These are phyloP conservation scores for Mythimna impura DNA, from an alignment of 2,888 invertebrate genomes.

Conservation along the genomic window DNA sequence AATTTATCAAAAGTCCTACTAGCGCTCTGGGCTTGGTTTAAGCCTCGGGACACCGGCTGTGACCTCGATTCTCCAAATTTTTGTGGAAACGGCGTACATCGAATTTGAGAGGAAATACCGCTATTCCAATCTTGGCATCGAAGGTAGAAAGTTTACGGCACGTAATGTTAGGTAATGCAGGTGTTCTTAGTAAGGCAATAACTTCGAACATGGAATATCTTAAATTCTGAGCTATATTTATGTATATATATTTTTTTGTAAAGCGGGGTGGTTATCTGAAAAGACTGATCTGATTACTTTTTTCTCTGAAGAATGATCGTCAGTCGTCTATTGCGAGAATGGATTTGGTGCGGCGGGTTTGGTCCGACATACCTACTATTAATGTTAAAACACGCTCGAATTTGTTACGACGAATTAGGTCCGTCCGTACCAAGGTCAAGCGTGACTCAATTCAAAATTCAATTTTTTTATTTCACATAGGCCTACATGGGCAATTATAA, in stretches of 20 bases:
- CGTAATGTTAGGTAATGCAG: background rate
- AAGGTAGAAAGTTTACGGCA: background rate
- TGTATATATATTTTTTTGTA: background rate
- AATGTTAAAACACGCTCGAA: no score
- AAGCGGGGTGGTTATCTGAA: background rate
- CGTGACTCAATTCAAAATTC: no score
- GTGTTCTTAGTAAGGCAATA: background rate
- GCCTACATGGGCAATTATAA: no score
- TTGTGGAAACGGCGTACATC: background rate
- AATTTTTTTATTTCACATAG: no score
- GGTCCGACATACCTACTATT: no score
- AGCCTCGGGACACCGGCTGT: constrained; percentile 16
- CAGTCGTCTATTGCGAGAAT: background rate
- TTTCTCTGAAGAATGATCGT: no score
- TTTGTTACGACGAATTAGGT: no score
- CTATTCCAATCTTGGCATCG: background rate
- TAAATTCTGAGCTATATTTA: background rate
- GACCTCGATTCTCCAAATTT: constrained; percentile 36
- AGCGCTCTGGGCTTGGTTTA: background rate
- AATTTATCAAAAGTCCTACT: constrained; percentile 45
- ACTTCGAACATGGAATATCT: background rate
- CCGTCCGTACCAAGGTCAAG: no score
- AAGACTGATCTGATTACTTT: background rate
- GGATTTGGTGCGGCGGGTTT: no score
- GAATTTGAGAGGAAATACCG: constrained; percentile 12